phyloP scores from a whole-genome alignment of 2,113 vertebrate genomes.

The Rhea americana region DNA sequence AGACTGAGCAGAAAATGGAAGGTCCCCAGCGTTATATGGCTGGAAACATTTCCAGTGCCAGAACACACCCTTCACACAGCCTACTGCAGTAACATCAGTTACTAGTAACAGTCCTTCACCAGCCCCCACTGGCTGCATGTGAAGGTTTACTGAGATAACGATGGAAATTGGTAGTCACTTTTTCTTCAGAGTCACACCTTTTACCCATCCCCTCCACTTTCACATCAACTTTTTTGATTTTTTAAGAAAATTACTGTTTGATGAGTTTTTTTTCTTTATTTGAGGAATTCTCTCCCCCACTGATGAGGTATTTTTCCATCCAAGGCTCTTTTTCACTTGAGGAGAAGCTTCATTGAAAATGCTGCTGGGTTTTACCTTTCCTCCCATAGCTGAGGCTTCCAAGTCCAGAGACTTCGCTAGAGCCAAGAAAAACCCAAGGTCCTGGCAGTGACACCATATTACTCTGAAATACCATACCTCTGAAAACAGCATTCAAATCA shows the following conservation, averaged over 20 bases:
- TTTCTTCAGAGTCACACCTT: background rate
- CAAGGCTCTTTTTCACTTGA: background rate
- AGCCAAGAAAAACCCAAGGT: background rate
- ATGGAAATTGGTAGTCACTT: background rate
- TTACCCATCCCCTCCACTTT: background rate
- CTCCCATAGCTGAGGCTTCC: background rate
- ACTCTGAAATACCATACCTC: too few species aligned
- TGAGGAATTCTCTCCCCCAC: background rate
- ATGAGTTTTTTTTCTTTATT: background rate
- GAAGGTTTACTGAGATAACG: background rate
- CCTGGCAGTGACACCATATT: too few species aligned
- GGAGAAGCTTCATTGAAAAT: background rate
- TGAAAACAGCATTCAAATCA: background rate
- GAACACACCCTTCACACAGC: background rate
- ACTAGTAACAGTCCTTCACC: background rate
- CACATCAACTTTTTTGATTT: background rate
- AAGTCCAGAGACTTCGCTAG: background rate
- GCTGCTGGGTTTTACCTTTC: background rate
- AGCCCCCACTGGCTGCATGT: background rate
- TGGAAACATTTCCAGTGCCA: background rate
- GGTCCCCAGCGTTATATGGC: background rate
- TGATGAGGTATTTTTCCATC: background rate
- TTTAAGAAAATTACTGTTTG: background rate
- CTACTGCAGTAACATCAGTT: background rate
- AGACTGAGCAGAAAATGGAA: background rate